These are phyloP conservation scores for Sprattus sprattus DNA, from an alignment of 2,113 vertebrate species.

Conservation along the genomic window DNA sequence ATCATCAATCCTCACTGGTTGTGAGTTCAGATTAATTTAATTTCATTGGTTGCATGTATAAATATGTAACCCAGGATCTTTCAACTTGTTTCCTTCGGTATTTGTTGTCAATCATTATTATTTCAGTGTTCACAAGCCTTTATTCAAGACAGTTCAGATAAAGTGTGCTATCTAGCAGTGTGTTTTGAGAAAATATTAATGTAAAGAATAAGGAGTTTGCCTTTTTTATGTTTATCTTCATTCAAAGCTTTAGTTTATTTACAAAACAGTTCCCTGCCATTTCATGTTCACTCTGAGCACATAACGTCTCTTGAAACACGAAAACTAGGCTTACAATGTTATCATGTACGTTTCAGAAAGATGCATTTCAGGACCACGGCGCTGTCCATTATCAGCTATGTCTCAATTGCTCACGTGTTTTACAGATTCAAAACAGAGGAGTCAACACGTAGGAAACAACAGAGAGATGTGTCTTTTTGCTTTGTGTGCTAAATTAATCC, in stretches of 20 bases:
- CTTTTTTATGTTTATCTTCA: no score
- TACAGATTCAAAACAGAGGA: neutral
- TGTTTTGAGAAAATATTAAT: neutral
- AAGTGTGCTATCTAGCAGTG: no score
- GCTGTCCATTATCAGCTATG: slow-evolving; percentile 23
- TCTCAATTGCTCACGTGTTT: neutral
- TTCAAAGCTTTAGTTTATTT: no score
- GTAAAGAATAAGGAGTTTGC: neutral
- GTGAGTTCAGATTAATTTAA: neutral
- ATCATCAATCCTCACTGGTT: neutral
- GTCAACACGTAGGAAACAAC: neutral
- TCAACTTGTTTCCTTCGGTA: no score
- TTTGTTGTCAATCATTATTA: no score
- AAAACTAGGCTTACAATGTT: neutral
- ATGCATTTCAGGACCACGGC: slow-evolving; percentile 33
- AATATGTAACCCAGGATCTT: no score
- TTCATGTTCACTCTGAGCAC: neutral
- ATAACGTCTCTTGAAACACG: neutral
- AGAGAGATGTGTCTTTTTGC: neutral
- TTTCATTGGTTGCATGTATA: no score
- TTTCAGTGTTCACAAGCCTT: no score
- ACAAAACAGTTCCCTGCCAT: neutral
- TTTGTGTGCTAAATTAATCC: neutral
- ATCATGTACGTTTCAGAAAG: neutral
- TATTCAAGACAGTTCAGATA: no score